phyloP scores from a whole-genome alignment of 2,888 invertebrate species.

The Thalpophila matura region DNA sequence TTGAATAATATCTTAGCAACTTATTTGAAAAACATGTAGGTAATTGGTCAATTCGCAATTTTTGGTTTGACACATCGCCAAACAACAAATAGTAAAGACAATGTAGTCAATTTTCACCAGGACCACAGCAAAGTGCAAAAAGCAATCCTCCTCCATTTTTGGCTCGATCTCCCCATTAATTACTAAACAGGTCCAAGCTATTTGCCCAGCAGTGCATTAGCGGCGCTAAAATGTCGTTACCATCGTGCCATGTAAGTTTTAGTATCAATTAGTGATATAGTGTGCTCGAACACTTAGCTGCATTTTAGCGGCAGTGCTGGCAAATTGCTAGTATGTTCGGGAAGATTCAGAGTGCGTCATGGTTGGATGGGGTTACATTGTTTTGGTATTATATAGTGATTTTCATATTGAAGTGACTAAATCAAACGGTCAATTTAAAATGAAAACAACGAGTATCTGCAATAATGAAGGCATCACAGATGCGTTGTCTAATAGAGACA shows the following conservation, averaged over 20 bases:
- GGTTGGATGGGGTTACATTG: background rate
- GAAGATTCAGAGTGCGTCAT: slow-evolving; percentile 10
- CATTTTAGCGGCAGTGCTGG: slow-evolving; percentile 43
- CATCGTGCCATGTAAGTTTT: slow-evolving; percentile 48
- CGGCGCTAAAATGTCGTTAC: slow-evolving; percentile 47
- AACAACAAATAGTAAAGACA: slow-evolving; percentile 1
- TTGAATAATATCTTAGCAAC: background rate
- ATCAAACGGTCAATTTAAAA: too few relatives aligned
- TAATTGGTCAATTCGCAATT: background rate
- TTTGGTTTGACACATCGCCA: too few relatives aligned
- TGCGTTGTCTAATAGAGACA: too few relatives aligned
- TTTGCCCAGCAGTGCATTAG: slow-evolving; percentile 56
- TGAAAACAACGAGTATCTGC: too few relatives aligned
- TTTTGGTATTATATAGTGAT: background rate
- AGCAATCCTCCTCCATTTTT: slow-evolving; percentile 44
- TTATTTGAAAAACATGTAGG: background rate
- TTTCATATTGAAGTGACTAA: too few relatives aligned
- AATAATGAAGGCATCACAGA: too few relatives aligned
- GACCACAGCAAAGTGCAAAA: slow-evolving; percentile 37
- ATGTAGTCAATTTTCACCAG: background rate
- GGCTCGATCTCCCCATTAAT: slow-evolving; percentile 52
- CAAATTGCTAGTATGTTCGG: slow-evolving; percentile 30
- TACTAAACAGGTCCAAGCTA: slow-evolving; percentile 48
- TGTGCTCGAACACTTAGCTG: slow-evolving; percentile 37
- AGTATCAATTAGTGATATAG: slow-evolving; percentile 56